Base-by-base conservation (phyloP, 2,113 vertebrate genomes). In the Plectropomus leopardus region DNA sequence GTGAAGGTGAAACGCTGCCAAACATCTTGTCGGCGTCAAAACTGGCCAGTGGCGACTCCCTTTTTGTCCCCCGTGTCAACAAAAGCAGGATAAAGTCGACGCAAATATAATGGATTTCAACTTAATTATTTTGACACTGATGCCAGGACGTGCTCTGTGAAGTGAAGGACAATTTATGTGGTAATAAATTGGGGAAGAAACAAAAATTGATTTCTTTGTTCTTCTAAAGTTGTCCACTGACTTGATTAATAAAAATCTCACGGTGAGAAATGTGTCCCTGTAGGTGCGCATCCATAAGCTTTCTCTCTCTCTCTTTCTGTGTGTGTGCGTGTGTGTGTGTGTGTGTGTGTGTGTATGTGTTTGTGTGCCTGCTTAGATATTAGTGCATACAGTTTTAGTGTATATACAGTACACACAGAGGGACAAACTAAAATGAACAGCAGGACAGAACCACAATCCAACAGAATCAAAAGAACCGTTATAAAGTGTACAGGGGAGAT, bases 221-320 rank as follows among this genome's bases (percentile, higher is more conserved):
- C 88, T 89, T 82, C 86, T 89, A 69, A 94, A 91, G 82, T 94
- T 94, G 82, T 92, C 85, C 72, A 55, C 79, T 88, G 64, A 90
- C 90, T 93, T 93, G 93, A 95, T 94, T 95, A 95, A 95, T 94
- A 94, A 93, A 93, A 94, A 92, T 92, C 93, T 93, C 81, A 92
- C 77, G 42, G 79, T 64, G 86, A 91, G 82, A 90, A 89, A 87
- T 78, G 81, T 78, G 86, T 94, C 78, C 80, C 85, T 77, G 80
- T 86, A 90, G 84, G 91, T 86, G 85, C 89, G 83, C 63, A 66
- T 71, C 82, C 63, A 66, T 71, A 32, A 61, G 81, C 44, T 78
- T 50, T 67, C 70, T 68, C 44, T 26, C 63, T 60, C 28, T 72
- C 50, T 74, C 58, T 69, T 23, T 60, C 47, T 72, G 68, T 51